Conservation (phyloP, 2,113 vertebrate genomes). For the Ochotona princeps region DNA sequence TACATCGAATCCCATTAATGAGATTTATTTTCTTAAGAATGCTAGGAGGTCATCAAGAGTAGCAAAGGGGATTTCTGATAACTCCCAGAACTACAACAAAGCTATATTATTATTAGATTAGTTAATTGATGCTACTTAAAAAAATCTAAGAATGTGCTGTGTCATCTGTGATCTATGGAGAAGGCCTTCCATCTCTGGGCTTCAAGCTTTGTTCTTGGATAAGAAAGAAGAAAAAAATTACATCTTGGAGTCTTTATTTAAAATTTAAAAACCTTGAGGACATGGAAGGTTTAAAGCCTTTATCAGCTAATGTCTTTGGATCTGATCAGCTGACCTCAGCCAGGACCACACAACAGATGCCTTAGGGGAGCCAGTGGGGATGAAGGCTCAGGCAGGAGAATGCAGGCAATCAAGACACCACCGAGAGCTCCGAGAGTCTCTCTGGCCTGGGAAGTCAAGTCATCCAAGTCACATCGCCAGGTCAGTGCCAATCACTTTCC, state of each 20-base stretch:
- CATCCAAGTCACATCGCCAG: background rate
- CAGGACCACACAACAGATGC: background rate
- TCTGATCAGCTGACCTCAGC: conserved; percentile 29
- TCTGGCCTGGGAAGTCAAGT: background rate
- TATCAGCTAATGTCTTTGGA: conserved; percentile 54
- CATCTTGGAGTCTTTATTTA: conserved; percentile 54
- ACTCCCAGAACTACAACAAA: conserved; percentile 38
- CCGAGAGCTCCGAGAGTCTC: background rate
- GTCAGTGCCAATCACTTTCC: background rate
- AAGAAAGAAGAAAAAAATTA: conserved; percentile 28
- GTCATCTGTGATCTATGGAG: conserved; percentile 52
- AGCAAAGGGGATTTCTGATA: conserved; percentile 28
- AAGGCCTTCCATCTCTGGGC: conserved; percentile 3
- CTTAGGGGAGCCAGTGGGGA: background rate
- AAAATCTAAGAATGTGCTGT: background rate
- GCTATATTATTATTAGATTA: conserved; percentile 33
- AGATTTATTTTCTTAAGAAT: conserved; percentile 57
- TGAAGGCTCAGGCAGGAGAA: background rate
- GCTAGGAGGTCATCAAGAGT: conserved; percentile 54
- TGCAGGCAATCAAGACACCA: fast-evolving
- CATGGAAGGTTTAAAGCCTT: conserved; percentile 6
- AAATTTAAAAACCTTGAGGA: conserved; percentile 65
- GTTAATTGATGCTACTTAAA: background rate
- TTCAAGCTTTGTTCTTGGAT: conserved; percentile 15
- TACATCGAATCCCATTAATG: conserved; percentile 64